These are phyloP conservation scores for Cheirogaleus medius DNA, from an alignment of 2,113 vertebrate species.

Conservation along the genomic window DNA sequence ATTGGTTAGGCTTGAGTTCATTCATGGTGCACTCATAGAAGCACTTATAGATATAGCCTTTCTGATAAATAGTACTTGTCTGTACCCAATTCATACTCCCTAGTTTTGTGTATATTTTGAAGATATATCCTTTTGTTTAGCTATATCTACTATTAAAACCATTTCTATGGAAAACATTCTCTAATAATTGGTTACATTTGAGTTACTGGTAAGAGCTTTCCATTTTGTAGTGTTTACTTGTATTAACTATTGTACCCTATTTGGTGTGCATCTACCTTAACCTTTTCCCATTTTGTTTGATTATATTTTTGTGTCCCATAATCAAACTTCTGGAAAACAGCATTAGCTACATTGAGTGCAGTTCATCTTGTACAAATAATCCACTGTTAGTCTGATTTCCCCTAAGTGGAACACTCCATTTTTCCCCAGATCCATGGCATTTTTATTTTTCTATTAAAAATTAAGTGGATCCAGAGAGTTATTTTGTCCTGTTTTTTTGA, in stretches of 20 bases:
- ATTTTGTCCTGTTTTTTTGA: conserved; percentile 23
- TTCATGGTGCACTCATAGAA: conserved; percentile 14
- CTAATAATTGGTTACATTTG: conserved; percentile 73
- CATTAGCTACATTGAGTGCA: conserved; percentile 57
- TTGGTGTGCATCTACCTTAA: conserved; percentile 62
- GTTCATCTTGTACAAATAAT: conserved; percentile 73
- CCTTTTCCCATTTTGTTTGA: conserved; percentile 66
- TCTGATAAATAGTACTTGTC: conserved; percentile 47
- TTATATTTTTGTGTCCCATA: conserved; percentile 71
- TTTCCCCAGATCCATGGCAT: conserved; percentile 51
- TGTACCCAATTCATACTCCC: conserved; percentile 42
- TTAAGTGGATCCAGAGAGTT: conserved; percentile 38
- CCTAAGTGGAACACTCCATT: conserved; percentile 53
- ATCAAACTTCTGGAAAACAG: conserved; percentile 75
- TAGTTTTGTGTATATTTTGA: conserved; percentile 58
- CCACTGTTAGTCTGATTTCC: conserved; percentile 39
- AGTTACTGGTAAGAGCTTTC: conserved; percentile 75
- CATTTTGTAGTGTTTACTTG: conserved; percentile 70
- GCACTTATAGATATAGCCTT: conserved; percentile 8
- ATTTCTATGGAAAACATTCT: conserved; percentile 67
- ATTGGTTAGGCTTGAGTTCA: conserved; percentile 52
- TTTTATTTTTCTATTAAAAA: conserved; percentile 50
- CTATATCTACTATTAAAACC: conserved; percentile 53
- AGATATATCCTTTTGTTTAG: conserved; percentile 61
- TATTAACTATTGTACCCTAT: conserved; percentile 65